These are phyloP conservation scores for Ammodramus savannarum DNA, from an alignment of 2,113 vertebrate genomes.

Conservation along the genomic window DNA sequence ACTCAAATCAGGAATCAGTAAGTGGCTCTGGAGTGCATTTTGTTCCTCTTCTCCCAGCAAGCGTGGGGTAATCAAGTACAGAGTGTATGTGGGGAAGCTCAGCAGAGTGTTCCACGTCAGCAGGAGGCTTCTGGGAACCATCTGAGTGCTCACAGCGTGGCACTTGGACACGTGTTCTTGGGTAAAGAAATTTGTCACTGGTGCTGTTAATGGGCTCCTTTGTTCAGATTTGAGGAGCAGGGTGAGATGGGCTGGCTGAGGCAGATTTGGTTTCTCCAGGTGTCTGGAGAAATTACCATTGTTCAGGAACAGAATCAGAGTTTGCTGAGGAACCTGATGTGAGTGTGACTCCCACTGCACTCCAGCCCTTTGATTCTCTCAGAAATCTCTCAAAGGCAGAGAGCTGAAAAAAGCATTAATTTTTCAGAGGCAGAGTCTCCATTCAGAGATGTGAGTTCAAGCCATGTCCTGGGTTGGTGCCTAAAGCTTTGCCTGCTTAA, in stretches of 20 bases:
- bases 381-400: neutral
- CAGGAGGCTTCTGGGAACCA: neutral
- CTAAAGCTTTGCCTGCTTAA: neutral
- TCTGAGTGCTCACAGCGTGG: neutral
- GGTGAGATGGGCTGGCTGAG: neutral
- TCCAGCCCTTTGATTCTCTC: neutral
- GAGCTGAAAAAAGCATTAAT: neutral
- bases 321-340: neutral
- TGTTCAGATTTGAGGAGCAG: neutral
- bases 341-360: neutral
- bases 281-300: neutral
- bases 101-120: neutral
- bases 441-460: neutral
- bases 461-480: neutral
- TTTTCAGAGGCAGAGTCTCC: neutral
- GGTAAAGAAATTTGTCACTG: neutral
- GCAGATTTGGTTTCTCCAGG: neutral
- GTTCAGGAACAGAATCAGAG: neutral
- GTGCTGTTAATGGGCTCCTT: neutral
- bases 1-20: neutral
- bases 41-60: neutral
- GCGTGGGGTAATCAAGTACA: neutral
- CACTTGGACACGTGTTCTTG: neutral
- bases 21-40: neutral
- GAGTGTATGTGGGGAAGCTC: neutral